These are phyloP conservation scores for Alaudala cheleensis DNA, from an alignment of 2,113 vertebrate genomes.

Conservation along the genomic window DNA sequence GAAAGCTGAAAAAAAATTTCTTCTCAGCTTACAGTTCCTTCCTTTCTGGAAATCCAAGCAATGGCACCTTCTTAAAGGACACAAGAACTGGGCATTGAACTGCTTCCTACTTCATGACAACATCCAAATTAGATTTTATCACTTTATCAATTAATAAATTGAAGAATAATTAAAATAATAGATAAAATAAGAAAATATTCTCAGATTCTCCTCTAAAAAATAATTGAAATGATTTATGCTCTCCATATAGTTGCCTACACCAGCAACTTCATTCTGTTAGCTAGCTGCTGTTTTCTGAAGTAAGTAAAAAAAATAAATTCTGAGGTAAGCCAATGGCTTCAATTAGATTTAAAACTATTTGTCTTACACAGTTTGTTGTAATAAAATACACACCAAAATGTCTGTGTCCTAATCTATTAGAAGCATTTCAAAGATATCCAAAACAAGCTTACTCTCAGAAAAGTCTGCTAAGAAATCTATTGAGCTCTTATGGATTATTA, in stretches of 20 bases:
- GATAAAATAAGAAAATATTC: neutral
- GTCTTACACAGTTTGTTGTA: neutral
- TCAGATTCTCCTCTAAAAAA: neutral
- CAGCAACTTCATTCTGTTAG: neutral
- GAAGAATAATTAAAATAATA: constrained; percentile 40
- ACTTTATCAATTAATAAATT: neutral
- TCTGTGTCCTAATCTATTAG: neutral
- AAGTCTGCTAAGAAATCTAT: neutral
- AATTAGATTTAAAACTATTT: neutral
- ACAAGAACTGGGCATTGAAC: neutral
- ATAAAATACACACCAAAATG: neutral
- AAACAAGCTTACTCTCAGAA: neutral
- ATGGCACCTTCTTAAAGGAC: neutral
- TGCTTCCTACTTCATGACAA: constrained; percentile 3
- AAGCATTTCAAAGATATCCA: neutral
- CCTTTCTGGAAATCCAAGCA: neutral
- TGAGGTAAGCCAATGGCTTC: neutral
- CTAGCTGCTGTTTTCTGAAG: neutral
- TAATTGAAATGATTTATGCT: neutral
- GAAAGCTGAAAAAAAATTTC: constrained; percentile 10
- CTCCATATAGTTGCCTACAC: neutral
- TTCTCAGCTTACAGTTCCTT: neutral
- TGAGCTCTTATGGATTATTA: neutral
- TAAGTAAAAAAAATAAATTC: neutral
- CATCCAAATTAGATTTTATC: constrained; percentile 27